Base-by-base conservation (phyloP, 2,888 invertebrate species). In the Leistus spinibarbis region DNA sequence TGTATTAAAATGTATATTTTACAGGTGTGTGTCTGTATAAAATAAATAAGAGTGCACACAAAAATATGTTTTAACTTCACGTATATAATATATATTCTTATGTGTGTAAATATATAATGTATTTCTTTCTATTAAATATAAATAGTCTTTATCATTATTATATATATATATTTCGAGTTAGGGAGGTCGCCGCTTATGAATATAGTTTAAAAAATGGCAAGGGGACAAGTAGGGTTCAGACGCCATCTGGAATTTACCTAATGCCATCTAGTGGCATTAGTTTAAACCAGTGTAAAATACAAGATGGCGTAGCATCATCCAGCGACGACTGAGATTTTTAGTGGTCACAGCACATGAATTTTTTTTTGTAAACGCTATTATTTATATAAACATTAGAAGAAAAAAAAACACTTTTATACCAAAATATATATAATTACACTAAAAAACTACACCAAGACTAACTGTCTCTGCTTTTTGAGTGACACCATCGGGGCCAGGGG, bases 401-500 rank as follows among this genome's bases (percentile, higher is more conserved):
- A 57, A 57, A 57, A 57, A 57, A 57, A 71, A 64, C 64, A 64
- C 56, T 70, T 63, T 70, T 70, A 63, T 63, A 63, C 62, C 63
- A 63, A 62, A 70, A 62, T 40, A 63, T 63, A 64, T 10, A 7
- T 13, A n/a, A 17, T 5, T 57, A 13, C 9, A 19, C 17, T 17
- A 57, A 57, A 19, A 57, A 57, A 20, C 10, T 17, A 19, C 20
- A 19, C 20, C 20, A 17, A 19, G 57, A 86, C 84, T 91, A 91
- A 90, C 90, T 91, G 84, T 90, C 90, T 81, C 90, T 86, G 83
- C 90, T 90, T 84, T 91, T 91, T 81, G 90, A 87, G 82, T 89
- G 88, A 84, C 90, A 90, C 80, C 89, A 85, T 80, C 93, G 90
- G 80, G 93, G 93, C 93, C 93, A 94, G 76, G 95, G 94, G 82